Percentiles rank a stretch among this genome's conserved stretches.
Conservation (phyloP, 2,797 vertebrate species). For the Nannoperca obscura region DNA sequence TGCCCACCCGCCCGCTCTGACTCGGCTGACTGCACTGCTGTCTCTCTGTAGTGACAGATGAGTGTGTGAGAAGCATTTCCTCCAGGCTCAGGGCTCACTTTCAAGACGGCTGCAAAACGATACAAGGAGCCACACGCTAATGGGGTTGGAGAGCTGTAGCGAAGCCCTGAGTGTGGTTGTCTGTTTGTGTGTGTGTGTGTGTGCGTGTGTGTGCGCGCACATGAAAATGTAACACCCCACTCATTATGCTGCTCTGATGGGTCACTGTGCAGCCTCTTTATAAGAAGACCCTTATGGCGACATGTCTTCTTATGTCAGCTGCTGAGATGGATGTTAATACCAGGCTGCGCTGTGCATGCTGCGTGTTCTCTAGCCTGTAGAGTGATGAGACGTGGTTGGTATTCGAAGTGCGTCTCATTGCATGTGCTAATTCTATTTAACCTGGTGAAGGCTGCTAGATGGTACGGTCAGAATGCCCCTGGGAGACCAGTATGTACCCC, state of each 20-base stretch:
- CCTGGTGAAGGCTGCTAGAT: conserved; percentile 69
- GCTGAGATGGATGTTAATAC: conserved; percentile 73
- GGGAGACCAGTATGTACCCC: conserved; percentile 71
- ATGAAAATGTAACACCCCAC: conserved; percentile 56
- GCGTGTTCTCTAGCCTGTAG: conserved; percentile 61
- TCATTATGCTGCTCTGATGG: conserved; percentile 71
- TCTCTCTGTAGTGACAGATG: conserved; percentile 76
- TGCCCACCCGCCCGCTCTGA: conserved; percentile 49
- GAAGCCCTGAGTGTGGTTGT: conserved; percentile 43
- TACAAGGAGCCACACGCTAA: conserved; percentile 70
- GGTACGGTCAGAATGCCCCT: conserved; percentile 69
- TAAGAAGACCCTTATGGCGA: conserved; percentile 71
- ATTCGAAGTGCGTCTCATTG: conserved; percentile 69
- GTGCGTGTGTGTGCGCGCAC: conserved; percentile 31
- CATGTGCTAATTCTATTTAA: conserved; percentile 80
- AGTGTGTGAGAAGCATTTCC: conserved; percentile 77
- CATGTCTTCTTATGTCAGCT: conserved; percentile 75
- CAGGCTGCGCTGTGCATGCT: conserved; percentile 53
- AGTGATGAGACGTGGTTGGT: conserved; percentile 63
- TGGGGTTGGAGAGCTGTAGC: conserved; percentile 67
- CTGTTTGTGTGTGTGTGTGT: conserved; percentile 31
- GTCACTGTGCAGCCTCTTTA: conserved; percentile 70
- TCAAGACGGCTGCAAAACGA: conserved; percentile 71
- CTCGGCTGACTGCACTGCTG: conserved; percentile 62
- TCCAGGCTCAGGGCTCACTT: conserved; percentile 72